Evolutionary conservation across 1,140 invertebrate species (phyloP).

Genomic region (Papilio glaucus): DNA sequence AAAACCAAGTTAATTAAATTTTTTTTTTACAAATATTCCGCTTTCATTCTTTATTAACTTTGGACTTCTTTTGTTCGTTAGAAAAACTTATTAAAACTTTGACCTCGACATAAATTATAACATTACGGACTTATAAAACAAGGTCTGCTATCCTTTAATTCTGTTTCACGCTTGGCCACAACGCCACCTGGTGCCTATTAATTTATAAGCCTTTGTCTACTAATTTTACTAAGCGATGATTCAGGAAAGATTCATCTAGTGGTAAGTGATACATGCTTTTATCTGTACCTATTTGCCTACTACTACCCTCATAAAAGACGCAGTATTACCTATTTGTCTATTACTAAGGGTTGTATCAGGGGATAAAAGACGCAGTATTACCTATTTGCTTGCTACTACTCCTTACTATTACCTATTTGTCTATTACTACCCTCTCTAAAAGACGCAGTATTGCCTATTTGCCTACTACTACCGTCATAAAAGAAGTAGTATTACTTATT

Average conservation of each 20-base stretch:
- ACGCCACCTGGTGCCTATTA: neutral
- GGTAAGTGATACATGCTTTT: too few relatives aligned
- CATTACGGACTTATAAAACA: neutral
- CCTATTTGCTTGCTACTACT: too few relatives aligned
- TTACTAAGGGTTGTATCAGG: too few relatives aligned
- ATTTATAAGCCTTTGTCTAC: neutral
- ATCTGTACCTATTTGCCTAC: too few relatives aligned
- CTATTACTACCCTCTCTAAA: too few relatives aligned
- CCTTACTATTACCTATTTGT: too few relatives aligned
- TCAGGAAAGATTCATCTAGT: neutral
- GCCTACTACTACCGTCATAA: too few relatives aligned
- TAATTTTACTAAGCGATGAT: neutral
- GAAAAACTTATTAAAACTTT: conserved; percentile 16
- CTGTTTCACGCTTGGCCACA: neutral
- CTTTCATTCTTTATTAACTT: neutral
- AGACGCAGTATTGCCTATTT: too few relatives aligned
- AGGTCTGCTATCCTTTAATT: neutral
- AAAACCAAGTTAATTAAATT: neutral
- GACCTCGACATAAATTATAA: neutral
- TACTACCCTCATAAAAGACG: too few relatives aligned
- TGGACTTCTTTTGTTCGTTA: neutral
- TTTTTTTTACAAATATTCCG: neutral
- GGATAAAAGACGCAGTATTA: too few relatives aligned
- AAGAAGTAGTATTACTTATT: too few relatives aligned
- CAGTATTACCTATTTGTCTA: too few relatives aligned